Base-by-base conservation (phyloP, 2,797 vertebrate genomes). In the Phoxinus dragarum region DNA sequence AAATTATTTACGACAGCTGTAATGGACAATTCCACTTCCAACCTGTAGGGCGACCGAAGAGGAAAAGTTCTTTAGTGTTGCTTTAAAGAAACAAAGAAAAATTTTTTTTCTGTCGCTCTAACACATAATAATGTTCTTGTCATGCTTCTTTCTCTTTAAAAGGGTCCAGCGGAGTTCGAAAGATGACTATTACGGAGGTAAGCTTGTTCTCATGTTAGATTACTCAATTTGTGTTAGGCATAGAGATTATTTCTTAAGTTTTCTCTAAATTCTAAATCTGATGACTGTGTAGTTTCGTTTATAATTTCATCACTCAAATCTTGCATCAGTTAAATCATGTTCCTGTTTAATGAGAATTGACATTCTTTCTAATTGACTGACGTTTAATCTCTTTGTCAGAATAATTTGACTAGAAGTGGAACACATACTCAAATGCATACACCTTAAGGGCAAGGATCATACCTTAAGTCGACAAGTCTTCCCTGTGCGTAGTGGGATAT, bases 121-220 rank as follows among this genome's bases (percentile, higher is more conserved):
- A 44, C 38, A 61, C 5, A 6, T 3, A 3, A 23, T 61, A 47
- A 14, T 56, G 23, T 23, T 44, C 23, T 54, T 54, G 7, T 75
- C 11, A 34, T 52, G 11, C 6, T 73, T 86, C 42, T 40, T 76
- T 14, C 34, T 49, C 11, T 64, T n/a, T 77, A 77, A 23, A 83
- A 96, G 96, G 95, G 88, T 92, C 93, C 87, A 95, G 93, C 89
- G 92, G 94, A 84, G 91, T 93, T 88, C 92, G 94, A 82, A 96
- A 95, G 94, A 93, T 94, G 93, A 93, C 94, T 67, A 91, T 94
- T 31, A 89, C 94, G 83, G 95, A 96, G 94, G 96, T 96, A 93
- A 94, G 91, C 72, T n/a, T 49, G 56, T 31, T 61, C 6, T 56
- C 49, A 56, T 38, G 19, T 56, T 76, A 5, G 8, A 49, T 31